Percentiles rank a stretch among this genome's conserved stretches.
Conservation (phyloP, 2,888 invertebrate species). For the Rhamnusium bicolor region DNA sequence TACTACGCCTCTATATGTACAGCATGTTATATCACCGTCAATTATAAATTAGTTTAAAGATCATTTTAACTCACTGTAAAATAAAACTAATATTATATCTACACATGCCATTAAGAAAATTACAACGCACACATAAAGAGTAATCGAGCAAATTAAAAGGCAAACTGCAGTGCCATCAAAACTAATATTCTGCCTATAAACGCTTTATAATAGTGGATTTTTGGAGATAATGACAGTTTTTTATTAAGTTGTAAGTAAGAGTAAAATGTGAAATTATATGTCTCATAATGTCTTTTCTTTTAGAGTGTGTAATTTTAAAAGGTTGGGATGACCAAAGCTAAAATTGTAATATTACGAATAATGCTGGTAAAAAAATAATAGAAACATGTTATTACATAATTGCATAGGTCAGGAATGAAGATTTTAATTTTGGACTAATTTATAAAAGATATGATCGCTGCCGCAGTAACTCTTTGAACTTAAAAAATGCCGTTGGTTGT, state of each 20-base stretch:
- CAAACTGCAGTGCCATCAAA: conserved; percentile 15
- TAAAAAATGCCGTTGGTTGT: neutral
- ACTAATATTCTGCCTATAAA: conserved; percentile 37
- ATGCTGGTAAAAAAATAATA: neutral
- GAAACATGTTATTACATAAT: neutral
- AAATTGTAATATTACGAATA: neutral
- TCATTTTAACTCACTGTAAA: conserved; percentile 1
- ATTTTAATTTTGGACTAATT: neutral
- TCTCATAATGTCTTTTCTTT: conserved; percentile 44
- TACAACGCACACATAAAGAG: conserved; percentile 19
- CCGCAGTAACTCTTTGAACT: no score
- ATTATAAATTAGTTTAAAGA: conserved; percentile 1
- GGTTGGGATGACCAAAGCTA: neutral
- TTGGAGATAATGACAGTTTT: conserved; percentile 50
- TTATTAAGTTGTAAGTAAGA: conserved; percentile 45
- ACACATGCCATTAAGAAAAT: conserved; percentile 19
- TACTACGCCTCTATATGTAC: neutral
- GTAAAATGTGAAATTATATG: conserved; percentile 51
- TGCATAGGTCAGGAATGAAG: neutral
- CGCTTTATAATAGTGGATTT: conserved; percentile 53
- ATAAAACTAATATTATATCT: conserved; percentile 5
- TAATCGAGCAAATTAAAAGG: conserved; percentile 22
- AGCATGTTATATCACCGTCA: neutral
- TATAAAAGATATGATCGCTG: neutral
- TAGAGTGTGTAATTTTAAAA: conserved; percentile 28